Conservation (phyloP, 2,888 invertebrate genomes). For the Vannuccia rotundouncinata region DNA sequence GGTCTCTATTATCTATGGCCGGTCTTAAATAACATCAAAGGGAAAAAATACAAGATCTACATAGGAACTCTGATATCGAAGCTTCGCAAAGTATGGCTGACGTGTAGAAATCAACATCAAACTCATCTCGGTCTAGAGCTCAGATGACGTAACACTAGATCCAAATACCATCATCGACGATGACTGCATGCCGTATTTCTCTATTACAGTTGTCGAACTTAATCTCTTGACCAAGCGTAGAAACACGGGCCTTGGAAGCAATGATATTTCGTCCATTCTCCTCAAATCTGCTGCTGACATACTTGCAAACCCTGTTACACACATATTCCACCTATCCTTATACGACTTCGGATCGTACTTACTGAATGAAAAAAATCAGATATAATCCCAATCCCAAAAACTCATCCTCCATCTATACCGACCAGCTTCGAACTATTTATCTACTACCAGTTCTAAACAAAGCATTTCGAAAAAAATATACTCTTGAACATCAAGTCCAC, state of each 20-base stretch:
- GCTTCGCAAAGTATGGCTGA: not conserved
- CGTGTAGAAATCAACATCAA: not conserved
- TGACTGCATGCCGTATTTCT: not conserved
- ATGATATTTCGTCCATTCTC: not conserved
- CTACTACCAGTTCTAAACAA: not conserved
- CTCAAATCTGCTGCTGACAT: not conserved
- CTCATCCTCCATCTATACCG: not conserved
- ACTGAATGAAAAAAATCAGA: not conserved
- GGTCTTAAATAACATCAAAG: not conserved
- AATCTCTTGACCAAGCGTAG: not conserved
- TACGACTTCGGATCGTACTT: not conserved
- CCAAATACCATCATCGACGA: not conserved
- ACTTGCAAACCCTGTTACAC: not conserved
- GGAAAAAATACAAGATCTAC: not conserved
- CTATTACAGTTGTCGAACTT: not conserved
- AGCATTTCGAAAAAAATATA: not conserved
- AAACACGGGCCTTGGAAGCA: not conserved
- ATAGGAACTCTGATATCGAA: not conserved
- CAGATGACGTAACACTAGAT: not conserved
- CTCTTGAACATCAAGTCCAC: not conserved
- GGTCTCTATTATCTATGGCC: not conserved
- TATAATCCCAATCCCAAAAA: not conserved
- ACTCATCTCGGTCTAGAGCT: not conserved
- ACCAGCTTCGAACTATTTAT: not conserved
- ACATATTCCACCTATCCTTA: not conserved